phyloP scores from a whole-genome alignment of 2,888 invertebrate species.

The Drosophila tripunctata region DNA sequence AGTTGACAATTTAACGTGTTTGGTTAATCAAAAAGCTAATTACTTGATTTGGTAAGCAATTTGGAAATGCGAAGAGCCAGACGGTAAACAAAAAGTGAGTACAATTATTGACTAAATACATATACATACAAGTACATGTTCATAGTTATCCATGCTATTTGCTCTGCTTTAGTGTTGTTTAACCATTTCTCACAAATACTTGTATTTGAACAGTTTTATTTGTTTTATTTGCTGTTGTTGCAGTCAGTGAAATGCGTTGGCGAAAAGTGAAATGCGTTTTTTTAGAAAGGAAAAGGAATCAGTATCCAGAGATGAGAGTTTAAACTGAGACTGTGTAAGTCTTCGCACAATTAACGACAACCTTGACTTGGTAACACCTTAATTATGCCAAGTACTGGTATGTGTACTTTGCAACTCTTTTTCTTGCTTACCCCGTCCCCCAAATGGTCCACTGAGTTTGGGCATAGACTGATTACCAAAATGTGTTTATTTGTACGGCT shows the following conservation, averaged over 20 bases:
- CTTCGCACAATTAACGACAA: constrained; percentile 53
- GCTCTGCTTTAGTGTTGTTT: constrained; percentile 44
- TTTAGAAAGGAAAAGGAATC: constrained; percentile 73
- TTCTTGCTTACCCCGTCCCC: not conserved
- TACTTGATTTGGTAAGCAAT: constrained; percentile 76
- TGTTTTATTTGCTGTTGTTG: constrained; percentile 6
- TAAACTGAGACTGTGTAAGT: not conserved
- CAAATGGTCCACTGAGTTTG: constrained; percentile 23
- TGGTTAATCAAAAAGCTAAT: constrained; percentile 82
- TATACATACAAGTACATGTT: not conserved
- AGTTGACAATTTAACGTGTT: constrained; percentile 78
- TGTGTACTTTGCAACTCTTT: constrained; percentile 1
- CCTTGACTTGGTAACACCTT: constrained; percentile 72
- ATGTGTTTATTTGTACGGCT: constrained; percentile 33
- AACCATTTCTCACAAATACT: constrained; percentile 60
- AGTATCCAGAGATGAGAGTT: not conserved
- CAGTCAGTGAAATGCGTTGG: constrained; percentile 53
- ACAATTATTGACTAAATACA: constrained; percentile 29
- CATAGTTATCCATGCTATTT: constrained; percentile 1
- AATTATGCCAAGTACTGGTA: constrained; percentile 30
- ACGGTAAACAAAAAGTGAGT: constrained; percentile 15
- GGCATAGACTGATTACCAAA: constrained; percentile 38
- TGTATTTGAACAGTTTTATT: constrained; percentile 47
- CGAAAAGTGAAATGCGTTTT: constrained; percentile 75
- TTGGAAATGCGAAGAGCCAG: constrained; percentile 59